Evolutionary conservation across 2,113 vertebrate species (phyloP).

Genomic region (Crotalus horridus): DNA sequence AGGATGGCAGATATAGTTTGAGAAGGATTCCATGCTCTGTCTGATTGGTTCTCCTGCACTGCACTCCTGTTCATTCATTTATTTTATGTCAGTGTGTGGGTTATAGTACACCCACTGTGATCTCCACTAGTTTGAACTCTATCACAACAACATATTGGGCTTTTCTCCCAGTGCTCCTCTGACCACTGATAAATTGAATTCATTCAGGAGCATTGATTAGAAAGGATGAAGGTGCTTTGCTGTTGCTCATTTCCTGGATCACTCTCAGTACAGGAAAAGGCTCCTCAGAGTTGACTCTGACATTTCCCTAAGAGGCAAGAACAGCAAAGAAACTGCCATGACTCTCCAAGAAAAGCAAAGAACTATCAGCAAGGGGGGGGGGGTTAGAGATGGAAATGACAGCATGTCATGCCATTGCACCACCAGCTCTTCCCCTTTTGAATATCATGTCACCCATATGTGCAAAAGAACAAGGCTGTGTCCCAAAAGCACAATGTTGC

Average conservation of each 20-base stretch:
- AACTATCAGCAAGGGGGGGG: neutral
- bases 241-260: neutral
- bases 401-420: neutral
- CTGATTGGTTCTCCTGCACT: neutral
- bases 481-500: neutral
- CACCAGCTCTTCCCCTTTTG: neutral
- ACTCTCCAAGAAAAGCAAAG: neutral
- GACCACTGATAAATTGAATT: neutral
- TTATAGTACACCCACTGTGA: neutral
- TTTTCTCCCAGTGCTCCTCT: neutral
- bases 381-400: neutral
- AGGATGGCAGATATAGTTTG: neutral
- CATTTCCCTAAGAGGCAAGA: neutral
- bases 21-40: neutral
- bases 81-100: neutral
- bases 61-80: neutral
- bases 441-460: neutral
- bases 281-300: neutral
- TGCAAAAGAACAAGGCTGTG: neutral
- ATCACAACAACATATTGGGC: neutral
- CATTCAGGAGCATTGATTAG: neutral
- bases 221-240: neutral
- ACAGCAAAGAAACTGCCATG: neutral
- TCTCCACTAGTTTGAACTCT: neutral
- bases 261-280: neutral